Base-by-base conservation (phyloP, 2,888 invertebrate genomes). In the Dorcus hopei region DNA sequence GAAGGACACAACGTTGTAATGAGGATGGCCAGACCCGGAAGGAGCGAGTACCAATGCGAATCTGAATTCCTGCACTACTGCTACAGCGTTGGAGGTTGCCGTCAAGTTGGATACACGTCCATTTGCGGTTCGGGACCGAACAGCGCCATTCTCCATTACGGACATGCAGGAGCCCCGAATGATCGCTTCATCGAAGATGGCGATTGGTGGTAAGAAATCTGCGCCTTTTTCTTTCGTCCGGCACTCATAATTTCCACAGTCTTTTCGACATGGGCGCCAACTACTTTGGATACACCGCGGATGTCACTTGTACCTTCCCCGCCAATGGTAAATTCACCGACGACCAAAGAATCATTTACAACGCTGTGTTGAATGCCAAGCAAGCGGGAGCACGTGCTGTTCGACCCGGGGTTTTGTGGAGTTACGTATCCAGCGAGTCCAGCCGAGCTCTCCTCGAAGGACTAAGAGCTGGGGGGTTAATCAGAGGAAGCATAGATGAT, bases 251-350 rank as follows among this genome's bases (percentile, higher is more conserved):
- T 38, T 38, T 38, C 14, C 76, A 77, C 26, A 33, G 93, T 71
- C 80, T 97, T 7, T 96, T 96, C 78, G 98, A 99, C 78, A 97
- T 99, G 97, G 99, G 99, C 3, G 96, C 91, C 26, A 95, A 96
- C 77, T 98, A 98, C 77, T 94, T 90, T 69, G 96, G 96, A 38
- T 99, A 97, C 76, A 89, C 93, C 0, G 95, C 97, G 0, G 98
- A 99, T 74, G 97, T 99, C 54, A 99, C 99, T 0, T 96, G 96
- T 77, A 90, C 93, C 2, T 99, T 92, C 77, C 99, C 99, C 0
- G 92, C 88, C 4, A 95, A 90, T 80, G 98, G 98, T 5, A 95
- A 92, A 79, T 99, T 99, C 76, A 93, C 91, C 0, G 84, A 85
- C 0, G 88, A 96, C 71, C 98, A 99, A 79, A 93, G 89, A 73